These are phyloP conservation scores for Pardosa pseudoannulata DNA, from an alignment of 2,888 invertebrate genomes.

Conservation along the genomic window DNA sequence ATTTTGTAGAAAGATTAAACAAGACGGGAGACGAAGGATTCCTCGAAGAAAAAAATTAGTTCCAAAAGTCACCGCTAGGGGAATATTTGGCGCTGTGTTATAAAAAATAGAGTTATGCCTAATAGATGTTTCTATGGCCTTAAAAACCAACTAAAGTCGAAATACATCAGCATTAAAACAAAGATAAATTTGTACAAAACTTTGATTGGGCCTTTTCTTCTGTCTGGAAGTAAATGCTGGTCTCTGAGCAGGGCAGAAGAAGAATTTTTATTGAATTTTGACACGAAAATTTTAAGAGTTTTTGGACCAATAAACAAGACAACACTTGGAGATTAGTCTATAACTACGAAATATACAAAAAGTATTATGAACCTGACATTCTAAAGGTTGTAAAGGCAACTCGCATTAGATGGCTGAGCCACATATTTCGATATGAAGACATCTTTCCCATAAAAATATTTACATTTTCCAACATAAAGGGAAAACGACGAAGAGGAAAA, in stretches of 20 bases:
- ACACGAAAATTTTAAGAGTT: background rate
- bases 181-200: background rate
- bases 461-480: background rate
- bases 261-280: background rate
- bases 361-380: background rate
- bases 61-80: too few species aligned
- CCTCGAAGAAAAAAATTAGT: too few species aligned
- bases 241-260: background rate
- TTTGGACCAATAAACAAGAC: background rate
- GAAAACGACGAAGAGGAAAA: background rate
- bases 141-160: background rate
- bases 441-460: background rate
- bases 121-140: background rate
- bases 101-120: background rate
- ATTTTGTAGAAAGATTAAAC: too few species aligned
- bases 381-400: background rate
- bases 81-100: too few species aligned
- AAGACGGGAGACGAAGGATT: too few species aligned
- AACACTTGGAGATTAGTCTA: background rate
- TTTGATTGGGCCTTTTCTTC: background rate
- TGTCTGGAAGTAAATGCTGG: background rate
- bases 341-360: background rate
- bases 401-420: background rate
- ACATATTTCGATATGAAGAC: background rate
- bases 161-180: background rate